These are phyloP conservation scores for Spisula subtruncata DNA, from an alignment of 2,888 invertebrate species.

Conservation along the genomic window DNA sequence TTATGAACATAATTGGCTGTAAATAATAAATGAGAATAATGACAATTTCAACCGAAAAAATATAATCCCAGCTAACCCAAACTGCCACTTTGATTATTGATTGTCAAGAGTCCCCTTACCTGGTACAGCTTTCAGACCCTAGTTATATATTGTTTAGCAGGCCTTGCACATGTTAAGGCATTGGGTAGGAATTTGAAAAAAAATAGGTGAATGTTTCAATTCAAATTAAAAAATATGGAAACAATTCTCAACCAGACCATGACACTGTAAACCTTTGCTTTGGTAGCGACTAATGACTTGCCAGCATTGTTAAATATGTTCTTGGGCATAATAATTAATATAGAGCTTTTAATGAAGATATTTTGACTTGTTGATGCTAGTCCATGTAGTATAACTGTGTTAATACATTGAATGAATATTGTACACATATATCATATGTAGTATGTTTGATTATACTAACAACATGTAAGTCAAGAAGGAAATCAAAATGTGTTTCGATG, in stretches of 20 bases:
- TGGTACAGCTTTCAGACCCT: background rate
- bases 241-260: background rate
- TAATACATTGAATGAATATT: background rate
- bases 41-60: no score
- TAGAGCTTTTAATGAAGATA: constrained; percentile 9
- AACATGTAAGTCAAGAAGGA: constrained; percentile 3
- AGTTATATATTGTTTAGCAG: background rate
- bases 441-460: constrained; percentile 14
- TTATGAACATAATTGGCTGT: background rate
- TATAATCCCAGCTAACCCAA: no score
- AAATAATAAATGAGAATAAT: background rate
- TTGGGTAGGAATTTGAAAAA: no score
- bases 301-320: constrained; percentile 8
- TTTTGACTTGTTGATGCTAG: background rate
- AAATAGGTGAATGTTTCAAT: background rate
- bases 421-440: background rate
- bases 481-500: constrained; percentile 6
- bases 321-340: background rate
- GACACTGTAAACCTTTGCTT: background rate
- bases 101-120: no score
- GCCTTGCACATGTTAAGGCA: background rate
- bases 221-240: background rate
- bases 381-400: background rate
- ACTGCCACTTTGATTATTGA: no score
- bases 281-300: background rate